These are phyloP conservation scores for Syritta pipiens DNA, from an alignment of 2,888 invertebrate species.

Conservation along the genomic window DNA sequence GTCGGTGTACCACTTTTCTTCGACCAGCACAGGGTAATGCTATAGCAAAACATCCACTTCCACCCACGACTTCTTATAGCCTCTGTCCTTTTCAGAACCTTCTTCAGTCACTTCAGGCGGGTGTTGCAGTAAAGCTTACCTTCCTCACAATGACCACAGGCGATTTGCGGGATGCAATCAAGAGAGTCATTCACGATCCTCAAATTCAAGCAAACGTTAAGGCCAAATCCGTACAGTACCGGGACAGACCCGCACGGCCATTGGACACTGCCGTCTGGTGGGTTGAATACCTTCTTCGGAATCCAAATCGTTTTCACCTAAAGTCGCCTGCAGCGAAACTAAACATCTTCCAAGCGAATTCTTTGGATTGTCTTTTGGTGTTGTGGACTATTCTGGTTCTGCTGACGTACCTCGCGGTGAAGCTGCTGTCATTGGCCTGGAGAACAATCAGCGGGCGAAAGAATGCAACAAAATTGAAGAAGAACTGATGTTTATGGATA, in stretches of 20 bases:
- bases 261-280: constrained; percentile 82
- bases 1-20: constrained; percentile 74
- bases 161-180: constrained; percentile 54
- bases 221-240: constrained; percentile 78
- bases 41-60: too few species aligned
- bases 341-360: constrained; percentile 78
- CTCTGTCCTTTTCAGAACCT: constrained; percentile 42
- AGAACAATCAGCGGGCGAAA: constrained; percentile 80
- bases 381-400: constrained; percentile 9
- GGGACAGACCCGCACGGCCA: constrained; percentile 80
- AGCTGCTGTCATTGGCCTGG: constrained; percentile 73
- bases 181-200: constrained; percentile 58
- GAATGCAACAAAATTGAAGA: too few species aligned
- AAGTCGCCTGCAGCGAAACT: constrained; percentile 78
- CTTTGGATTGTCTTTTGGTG: constrained; percentile 75
- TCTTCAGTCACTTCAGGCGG: constrained; percentile 40
- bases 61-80: not conserved
- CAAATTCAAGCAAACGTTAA: constrained; percentile 72
- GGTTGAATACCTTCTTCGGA: constrained; percentile 82
- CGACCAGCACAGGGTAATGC: constrained; percentile 73
- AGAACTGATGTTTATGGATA: too few species aligned
- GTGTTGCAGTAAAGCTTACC: constrained; percentile 69
- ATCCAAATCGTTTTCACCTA: constrained; percentile 81
- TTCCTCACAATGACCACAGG: constrained; percentile 62
- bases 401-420: not conserved